Evolutionary conservation across 2,888 invertebrate species (phyloP).

Genomic region (Agriopis leucophaearia): DNA sequence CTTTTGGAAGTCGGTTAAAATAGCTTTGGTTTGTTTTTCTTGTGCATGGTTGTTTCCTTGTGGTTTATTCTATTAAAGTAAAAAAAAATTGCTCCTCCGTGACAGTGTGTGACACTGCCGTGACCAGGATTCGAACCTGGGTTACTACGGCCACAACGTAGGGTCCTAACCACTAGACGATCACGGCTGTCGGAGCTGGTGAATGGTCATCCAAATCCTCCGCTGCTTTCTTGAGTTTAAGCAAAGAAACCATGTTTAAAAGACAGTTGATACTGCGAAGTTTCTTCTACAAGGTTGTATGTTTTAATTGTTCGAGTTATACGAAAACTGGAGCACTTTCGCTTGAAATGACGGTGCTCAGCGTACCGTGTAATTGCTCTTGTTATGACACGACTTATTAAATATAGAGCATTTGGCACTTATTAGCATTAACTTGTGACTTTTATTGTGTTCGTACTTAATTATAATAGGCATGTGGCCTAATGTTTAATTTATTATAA

Average conservation of each 20-base stretch:
- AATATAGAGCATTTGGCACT: not conserved
- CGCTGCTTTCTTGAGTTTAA: slow-evolving; percentile 14
- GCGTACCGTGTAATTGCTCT: slow-evolving; percentile 23
- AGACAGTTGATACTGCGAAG: not conserved
- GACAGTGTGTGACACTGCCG: slow-evolving; percentile 69
- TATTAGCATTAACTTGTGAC: not conserved
- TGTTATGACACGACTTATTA: slow-evolving; percentile 13
- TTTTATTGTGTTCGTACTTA: not conserved
- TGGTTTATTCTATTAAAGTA: not conserved
- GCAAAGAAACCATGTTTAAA: slow-evolving; percentile 22
- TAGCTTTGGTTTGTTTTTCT: too few species aligned
- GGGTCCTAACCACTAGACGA: slow-evolving; percentile 91
- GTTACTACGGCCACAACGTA: slow-evolving; percentile 91
- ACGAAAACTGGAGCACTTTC: slow-evolving; percentile 48
- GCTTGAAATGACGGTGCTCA: slow-evolving; percentile 25
- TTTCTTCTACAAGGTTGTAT: slow-evolving; percentile 4
- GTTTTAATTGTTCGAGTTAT: slow-evolving; percentile 28
- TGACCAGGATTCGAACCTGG: slow-evolving; percentile 88
- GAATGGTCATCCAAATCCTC: slow-evolving; percentile 22
- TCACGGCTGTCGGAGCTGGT: slow-evolving; percentile 85
- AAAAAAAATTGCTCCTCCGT: slow-evolving; percentile 55
- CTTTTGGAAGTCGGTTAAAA: too few species aligned
- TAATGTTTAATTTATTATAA: too few species aligned
- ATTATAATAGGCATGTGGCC: too few species aligned
- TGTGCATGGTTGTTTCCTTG: too few species aligned